Percentiles rank a stretch among this genome's conserved stretches.
Conservation (phyloP, 2,888 invertebrate genomes). For the Tuberolachnus salignus region DNA sequence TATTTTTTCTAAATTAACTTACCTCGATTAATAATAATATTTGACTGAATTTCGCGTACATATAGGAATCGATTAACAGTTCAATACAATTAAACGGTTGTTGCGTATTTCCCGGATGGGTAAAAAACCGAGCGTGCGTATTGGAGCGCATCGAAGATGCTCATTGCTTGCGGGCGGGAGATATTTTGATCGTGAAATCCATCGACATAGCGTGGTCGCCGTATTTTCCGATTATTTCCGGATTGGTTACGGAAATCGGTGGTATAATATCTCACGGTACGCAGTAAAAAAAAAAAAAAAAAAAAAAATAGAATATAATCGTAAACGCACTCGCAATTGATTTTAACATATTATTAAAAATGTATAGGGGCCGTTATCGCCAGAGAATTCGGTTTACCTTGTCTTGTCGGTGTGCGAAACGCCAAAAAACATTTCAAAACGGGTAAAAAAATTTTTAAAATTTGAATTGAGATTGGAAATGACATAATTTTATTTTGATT, state of each 20-base stretch:
- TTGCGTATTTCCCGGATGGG: slow-evolving; percentile 60
- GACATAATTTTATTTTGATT: slow-evolving; percentile 14
- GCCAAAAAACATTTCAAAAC: slow-evolving; percentile 74
- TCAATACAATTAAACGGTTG: slow-evolving; percentile 23
- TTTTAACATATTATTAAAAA: neutral
- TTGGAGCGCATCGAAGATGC: slow-evolving; percentile 71
- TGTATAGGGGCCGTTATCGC: slow-evolving; percentile 78
- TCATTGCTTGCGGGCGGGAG: slow-evolving; percentile 68
- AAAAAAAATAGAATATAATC: too few species aligned
- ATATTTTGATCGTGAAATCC: slow-evolving; percentile 76
- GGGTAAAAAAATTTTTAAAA: slow-evolving; percentile 65
- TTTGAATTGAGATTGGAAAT: neutral
- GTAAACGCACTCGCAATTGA: neutral
- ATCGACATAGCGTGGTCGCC: slow-evolving; percentile 88
- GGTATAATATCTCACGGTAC: slow-evolving; percentile 82
- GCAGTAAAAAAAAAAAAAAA: neutral
- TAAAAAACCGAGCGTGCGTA: slow-evolving; percentile 75
- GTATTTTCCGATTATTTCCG: slow-evolving; percentile 79
- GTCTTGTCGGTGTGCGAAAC: slow-evolving; percentile 75
- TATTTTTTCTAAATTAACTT: neutral
- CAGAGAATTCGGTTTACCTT: slow-evolving; percentile 81
- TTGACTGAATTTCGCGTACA: neutral
- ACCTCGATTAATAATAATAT: too few species aligned
- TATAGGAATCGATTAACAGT: slow-evolving; percentile 9
- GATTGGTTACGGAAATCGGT: slow-evolving; percentile 81